These are phyloP conservation scores for Luffia ferchaultella DNA, from an alignment of 2,888 invertebrate species.

Conservation along the genomic window DNA sequence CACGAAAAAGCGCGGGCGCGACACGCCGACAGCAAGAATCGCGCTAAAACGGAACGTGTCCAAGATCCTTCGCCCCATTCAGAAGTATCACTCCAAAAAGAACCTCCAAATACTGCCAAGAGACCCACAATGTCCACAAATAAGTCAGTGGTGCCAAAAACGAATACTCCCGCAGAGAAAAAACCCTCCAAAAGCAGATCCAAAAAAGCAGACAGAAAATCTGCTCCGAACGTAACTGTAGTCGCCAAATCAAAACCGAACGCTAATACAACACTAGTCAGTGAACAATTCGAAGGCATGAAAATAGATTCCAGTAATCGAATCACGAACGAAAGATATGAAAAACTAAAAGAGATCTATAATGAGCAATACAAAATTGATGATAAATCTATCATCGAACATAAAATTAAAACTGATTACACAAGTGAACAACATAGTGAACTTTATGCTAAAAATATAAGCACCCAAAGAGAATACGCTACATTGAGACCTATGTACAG, in stretches of 20 bases:
- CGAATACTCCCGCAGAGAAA: background rate
- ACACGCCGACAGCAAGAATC: constrained; percentile 24
- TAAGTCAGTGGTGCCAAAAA: constrained; percentile 1
- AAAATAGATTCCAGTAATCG: constrained; percentile 15
- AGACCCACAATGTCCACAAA: background rate
- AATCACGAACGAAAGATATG: constrained; percentile 16
- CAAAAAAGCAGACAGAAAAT: constrained; percentile 17
- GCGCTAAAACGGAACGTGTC: constrained; percentile 12
- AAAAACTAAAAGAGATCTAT: constrained; percentile 15
- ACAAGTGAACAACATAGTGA: background rate
- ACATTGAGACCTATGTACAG: background rate
- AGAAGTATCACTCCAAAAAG: background rate
- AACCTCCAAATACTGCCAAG: constrained; percentile 1
- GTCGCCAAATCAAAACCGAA: constrained; percentile 22
- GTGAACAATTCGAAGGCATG: constrained; percentile 32
- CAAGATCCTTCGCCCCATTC: background rate
- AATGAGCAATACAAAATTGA: background rate
- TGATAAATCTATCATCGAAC: constrained; percentile 16
- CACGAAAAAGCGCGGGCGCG: constrained; percentile 59
- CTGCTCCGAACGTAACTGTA: constrained; percentile 43
- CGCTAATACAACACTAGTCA: constrained; percentile 25
- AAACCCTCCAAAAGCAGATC: constrained; percentile 10
- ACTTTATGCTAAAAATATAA: no score
- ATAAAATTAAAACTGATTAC: constrained; percentile 14
- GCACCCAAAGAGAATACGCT: background rate